Conservation (phyloP, 2,797 vertebrate genomes). For the Chelon auratus region DNA sequence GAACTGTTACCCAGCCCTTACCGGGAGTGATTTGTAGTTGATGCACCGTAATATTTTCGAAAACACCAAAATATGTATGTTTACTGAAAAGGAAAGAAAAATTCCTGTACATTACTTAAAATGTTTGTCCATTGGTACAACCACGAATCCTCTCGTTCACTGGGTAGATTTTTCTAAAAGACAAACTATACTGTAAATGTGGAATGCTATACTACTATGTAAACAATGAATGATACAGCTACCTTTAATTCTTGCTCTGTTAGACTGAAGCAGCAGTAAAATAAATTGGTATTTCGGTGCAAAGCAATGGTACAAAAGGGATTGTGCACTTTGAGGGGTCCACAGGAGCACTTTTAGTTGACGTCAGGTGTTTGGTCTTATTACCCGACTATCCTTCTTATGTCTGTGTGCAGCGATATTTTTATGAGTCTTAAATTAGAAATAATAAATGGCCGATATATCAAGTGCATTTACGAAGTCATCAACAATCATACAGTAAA, state of each 20-base stretch:
- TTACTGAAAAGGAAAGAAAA: neutral
- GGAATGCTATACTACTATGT: neutral
- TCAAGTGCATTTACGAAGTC: too few relatives aligned
- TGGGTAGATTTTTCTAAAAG: neutral
- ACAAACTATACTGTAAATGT: neutral
- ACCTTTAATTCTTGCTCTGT: neutral
- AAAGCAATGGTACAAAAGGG: constrained; percentile 60
- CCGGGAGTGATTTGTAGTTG: neutral
- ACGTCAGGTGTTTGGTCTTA: neutral
- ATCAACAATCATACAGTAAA: too few relatives aligned
- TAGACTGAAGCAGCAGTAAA: neutral
- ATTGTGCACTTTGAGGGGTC: constrained; percentile 60
- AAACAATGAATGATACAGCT: neutral
- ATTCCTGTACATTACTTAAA: neutral
- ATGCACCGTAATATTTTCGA: neutral
- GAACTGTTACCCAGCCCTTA: neutral
- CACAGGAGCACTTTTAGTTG: constrained; percentile 27
- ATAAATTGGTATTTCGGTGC: neutral
- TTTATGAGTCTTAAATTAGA: too few relatives aligned
- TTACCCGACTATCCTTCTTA: too few relatives aligned
- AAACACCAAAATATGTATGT: neutral
- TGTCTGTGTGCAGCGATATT: too few relatives aligned
- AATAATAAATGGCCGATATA: too few relatives aligned
- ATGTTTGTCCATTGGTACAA: neutral
- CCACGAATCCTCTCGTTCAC: neutral